Evolutionary conservation across 1,140 invertebrate genomes (phyloP).

Genomic region (Notospermus geniculatus): DNA sequence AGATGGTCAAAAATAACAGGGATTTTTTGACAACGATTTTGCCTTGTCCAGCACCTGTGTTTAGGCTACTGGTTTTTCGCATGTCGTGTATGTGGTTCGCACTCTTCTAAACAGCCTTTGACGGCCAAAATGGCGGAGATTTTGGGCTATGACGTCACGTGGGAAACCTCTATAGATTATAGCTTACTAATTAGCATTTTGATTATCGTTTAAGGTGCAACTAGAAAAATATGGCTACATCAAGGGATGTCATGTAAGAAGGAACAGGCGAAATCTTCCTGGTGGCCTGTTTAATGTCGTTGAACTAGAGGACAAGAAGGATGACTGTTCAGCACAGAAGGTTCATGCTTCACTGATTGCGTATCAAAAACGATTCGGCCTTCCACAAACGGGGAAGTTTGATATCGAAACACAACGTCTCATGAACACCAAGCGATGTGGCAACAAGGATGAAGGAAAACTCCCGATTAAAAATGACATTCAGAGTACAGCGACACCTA

Average conservation of each 20-base stretch:
- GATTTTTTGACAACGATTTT: too few species aligned
- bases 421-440: constrained; percentile 54
- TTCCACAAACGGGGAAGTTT: constrained; percentile 48
- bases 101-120: too few species aligned
- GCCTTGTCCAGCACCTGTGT: too few species aligned
- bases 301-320: neutral
- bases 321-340: neutral
- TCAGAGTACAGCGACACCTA: too few species aligned
- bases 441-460: constrained; percentile 51
- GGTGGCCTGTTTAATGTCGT: neutral
- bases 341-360: constrained; percentile 30
- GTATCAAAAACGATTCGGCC: constrained; percentile 53
- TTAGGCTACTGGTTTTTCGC: too few species aligned
- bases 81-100: too few species aligned
- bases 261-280: neutral
- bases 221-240: constrained; percentile 8
- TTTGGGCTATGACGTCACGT: too few species aligned
- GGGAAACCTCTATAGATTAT: too few species aligned
- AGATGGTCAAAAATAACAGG: too few species aligned
- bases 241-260: neutral
- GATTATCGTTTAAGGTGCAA: neutral
- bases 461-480: neutral
- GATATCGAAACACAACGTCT: constrained; percentile 45
- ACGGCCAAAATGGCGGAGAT: too few species aligned
- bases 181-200: too few species aligned